Evolutionary conservation across 1,140 invertebrate species (phyloP).

Genomic region (Campoletis sonorensis): DNA sequence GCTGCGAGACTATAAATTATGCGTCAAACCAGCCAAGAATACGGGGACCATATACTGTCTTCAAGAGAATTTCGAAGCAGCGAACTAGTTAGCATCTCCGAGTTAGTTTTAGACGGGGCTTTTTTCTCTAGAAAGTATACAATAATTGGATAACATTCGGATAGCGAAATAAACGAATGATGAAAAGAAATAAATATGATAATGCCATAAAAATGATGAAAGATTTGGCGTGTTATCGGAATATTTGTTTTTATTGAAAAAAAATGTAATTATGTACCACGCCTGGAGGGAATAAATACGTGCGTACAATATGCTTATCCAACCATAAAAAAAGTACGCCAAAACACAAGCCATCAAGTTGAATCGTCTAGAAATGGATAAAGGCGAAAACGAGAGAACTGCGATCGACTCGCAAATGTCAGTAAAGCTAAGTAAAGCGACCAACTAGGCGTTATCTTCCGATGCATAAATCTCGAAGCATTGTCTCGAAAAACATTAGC

Average conservation of each 20-base stretch:
- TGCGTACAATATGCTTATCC: no score
- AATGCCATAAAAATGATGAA: no score
- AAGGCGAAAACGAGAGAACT: not conserved
- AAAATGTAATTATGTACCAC: no score
- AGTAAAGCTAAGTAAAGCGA: slow-evolving; percentile 3
- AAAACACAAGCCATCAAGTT: not conserved
- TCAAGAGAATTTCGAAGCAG: slow-evolving; percentile 29
- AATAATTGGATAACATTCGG: no score
- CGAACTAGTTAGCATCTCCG: slow-evolving; percentile 40
- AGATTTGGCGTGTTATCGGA: no score
- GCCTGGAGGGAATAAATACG: no score
- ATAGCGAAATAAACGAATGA: no score
- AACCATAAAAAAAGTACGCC: no score
- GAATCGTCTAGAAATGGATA: not conserved
- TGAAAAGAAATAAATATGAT: no score
- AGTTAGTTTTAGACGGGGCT: not conserved
- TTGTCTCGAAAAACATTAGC: slow-evolving; percentile 57
- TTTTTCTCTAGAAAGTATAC: no score
- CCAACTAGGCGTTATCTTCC: slow-evolving; percentile 39
- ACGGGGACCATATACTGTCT: slow-evolving; percentile 4
- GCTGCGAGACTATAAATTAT: slow-evolving; percentile 43
- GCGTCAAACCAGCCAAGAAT: slow-evolving; percentile 30
- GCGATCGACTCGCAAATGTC: slow-evolving; percentile 4
- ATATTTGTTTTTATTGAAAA: no score
- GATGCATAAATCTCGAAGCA: slow-evolving; percentile 50